phyloP scores from a whole-genome alignment of 2,888 invertebrate genomes.

The Eumacrocentrus americanus region DNA sequence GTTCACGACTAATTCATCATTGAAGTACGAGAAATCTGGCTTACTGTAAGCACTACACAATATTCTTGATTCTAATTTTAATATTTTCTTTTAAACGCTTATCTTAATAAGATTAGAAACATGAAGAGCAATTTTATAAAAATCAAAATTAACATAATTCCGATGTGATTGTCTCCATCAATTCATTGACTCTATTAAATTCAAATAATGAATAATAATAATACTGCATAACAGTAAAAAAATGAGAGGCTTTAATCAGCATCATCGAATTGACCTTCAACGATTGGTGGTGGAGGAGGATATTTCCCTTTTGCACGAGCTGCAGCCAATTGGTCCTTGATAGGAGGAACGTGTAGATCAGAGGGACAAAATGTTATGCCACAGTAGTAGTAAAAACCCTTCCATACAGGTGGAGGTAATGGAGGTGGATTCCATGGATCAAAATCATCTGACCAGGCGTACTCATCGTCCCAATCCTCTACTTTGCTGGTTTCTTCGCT shows the following conservation, averaged over 20 bases:
- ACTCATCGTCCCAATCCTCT: slow-evolving; percentile 49
- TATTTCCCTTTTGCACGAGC: neutral
- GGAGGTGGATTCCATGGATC: slow-evolving; percentile 19
- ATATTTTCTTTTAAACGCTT: too few species aligned
- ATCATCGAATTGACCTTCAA: slow-evolving; percentile 48
- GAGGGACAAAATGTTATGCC: slow-evolving; percentile 38
- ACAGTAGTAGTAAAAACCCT: too few species aligned
- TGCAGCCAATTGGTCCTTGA: neutral
- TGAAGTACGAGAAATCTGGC: too few species aligned
- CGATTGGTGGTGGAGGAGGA: slow-evolving; percentile 9
- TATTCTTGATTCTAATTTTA: too few species aligned
- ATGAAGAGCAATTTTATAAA: too few species aligned
- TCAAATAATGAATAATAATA: neutral
- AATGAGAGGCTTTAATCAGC: slow-evolving; percentile 23
- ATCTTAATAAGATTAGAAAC: too few species aligned
- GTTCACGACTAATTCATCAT: slow-evolving; percentile 1
- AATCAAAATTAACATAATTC: too few species aligned
- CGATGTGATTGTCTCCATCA: too few species aligned
- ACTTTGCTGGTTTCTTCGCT: too few species aligned
- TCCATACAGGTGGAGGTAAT: neutral
- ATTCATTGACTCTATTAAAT: too few species aligned
- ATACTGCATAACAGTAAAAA: neutral
- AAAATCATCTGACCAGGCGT: slow-evolving; percentile 43
- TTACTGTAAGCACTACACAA: too few species aligned
- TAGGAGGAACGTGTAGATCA: slow-evolving; percentile 31